Base-by-base conservation (phyloP, 2,888 invertebrate genomes). In the Dolomedes plantarius region DNA sequence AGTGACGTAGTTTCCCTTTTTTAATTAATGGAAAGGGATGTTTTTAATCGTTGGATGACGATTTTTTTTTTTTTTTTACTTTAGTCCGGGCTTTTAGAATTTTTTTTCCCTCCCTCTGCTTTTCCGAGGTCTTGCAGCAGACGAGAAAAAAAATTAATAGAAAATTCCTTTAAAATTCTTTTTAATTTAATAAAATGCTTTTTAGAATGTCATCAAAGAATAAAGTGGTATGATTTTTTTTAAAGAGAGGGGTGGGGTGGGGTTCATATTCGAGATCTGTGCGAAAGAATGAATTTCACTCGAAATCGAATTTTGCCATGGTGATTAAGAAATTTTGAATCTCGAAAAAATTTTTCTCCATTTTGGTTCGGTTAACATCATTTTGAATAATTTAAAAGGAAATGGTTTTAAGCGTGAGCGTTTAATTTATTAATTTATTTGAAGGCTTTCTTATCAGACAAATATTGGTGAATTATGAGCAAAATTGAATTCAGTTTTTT, bases 11-110 rank as follows among this genome's bases (percentile, higher is more conserved):
- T 65, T 64, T 65, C 64, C 71, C 65, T 76, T 65, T 76, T 83
- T 83, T 83, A 83, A 83, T 83, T 83, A 83, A 83, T 83, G 76
- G 39, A 83, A 76, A 65, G 83, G 82, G 82, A 76, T 83, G 82
- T 83, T 83, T 83, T 83, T 83, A 83, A 83, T 83, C 82, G 82
- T 62, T 64, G 76, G 69, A 75, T 71, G 81, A 82, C 68, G 68
- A 71, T 23, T 50, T 64, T 76, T 82, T 82, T 46, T 50, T 65
- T 68, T 67, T 19, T 23, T 11, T 65, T 29, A 65, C 13, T 65
- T n/a, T 28, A 19, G 36, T 32, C 9, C 19, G 16, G 31, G 32
- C 67, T 36, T 36, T 31, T 67, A 19, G 11, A 32, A 32, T 67
- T 36, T 65, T 65, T 29, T 28, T n/a, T 62, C n/a, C 13, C 62